These are phyloP conservation scores for Ursus arctos DNA, from an alignment of 2,113 vertebrate genomes.

Conservation along the genomic window DNA sequence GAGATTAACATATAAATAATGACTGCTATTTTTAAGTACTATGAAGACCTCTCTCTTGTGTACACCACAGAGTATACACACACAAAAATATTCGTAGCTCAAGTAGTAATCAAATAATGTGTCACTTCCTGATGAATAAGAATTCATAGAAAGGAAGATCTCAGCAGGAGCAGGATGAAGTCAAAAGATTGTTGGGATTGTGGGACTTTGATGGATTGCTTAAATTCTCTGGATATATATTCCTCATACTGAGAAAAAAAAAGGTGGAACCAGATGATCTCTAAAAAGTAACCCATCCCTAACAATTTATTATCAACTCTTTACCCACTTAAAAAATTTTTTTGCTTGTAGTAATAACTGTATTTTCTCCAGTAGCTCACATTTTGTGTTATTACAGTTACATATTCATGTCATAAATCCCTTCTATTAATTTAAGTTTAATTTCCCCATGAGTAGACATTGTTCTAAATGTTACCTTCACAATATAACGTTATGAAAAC, in stretches of 20 bases:
- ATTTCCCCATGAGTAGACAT: neutral
- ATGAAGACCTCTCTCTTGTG: neutral
- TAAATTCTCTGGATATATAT: neutral
- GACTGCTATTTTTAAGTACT: neutral
- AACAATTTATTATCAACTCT: neutral
- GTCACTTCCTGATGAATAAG: neutral
- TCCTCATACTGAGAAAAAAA: neutral
- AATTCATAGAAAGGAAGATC: neutral
- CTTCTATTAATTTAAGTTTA: neutral
- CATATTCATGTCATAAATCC: neutral
- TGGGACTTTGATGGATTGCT: neutral
- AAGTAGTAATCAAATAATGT: neutral
- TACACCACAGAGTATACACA: neutral
- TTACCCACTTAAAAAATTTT: neutral
- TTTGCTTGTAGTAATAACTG: neutral
- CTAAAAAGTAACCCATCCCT: neutral
- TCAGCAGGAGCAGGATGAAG: neutral
- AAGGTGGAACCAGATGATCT: neutral
- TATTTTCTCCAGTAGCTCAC: neutral
- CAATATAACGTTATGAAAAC: neutral
- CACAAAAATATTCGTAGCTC: neutral
- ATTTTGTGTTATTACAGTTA: neutral
- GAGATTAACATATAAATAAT: neutral
- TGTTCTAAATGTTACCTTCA: neutral
- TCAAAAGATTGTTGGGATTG: neutral